Percentiles rank a stretch among this genome's conserved stretches.
Conservation (phyloP, 35 echinoderm and acorn worm genomes). For the Ptychodera flava region DNA sequence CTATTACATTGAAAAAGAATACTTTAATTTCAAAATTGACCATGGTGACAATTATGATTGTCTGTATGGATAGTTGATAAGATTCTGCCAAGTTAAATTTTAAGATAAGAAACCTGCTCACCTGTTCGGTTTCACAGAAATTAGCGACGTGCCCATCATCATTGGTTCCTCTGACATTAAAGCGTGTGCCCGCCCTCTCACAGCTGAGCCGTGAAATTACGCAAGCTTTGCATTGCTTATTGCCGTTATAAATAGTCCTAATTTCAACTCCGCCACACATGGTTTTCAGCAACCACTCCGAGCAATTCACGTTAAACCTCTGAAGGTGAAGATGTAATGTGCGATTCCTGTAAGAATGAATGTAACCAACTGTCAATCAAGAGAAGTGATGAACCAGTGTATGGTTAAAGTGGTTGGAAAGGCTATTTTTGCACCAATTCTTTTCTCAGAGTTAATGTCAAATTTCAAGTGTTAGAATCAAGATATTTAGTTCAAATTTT, state of each 20-base stretch:
- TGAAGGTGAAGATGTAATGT: slow-evolving; percentile 81
- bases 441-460: too few relatives aligned
- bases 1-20: too few relatives aligned
- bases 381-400: too few relatives aligned
- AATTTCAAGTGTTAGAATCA: too few relatives aligned
- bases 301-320: slow-evolving; percentile 66
- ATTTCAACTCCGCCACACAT: slow-evolving; percentile 97
- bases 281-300: slow-evolving; percentile 67
- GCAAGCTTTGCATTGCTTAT: slow-evolving; percentile 65
- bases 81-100: too few relatives aligned
- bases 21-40: too few relatives aligned
- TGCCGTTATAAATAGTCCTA: slow-evolving; percentile 84
- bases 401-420: too few relatives aligned
- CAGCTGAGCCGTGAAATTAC: slow-evolving; percentile 92
- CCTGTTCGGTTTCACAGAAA: slow-evolving; percentile 98
- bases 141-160: slow-evolving; percentile 93
- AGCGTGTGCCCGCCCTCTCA: slow-evolving; percentile 84
- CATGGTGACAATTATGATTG: too few relatives aligned
- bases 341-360: slow-evolving; percentile 55
- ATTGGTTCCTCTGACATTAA: slow-evolving; percentile 94
- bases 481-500: too few relatives aligned
- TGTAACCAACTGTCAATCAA: not conserved
- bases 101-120: too few relatives aligned
- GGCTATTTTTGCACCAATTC: too few relatives aligned
- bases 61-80: too few relatives aligned